Evolutionary conservation across 2,113 vertebrate species (phyloP).

Genomic region (Tetraodon nigroviridis): DNA sequence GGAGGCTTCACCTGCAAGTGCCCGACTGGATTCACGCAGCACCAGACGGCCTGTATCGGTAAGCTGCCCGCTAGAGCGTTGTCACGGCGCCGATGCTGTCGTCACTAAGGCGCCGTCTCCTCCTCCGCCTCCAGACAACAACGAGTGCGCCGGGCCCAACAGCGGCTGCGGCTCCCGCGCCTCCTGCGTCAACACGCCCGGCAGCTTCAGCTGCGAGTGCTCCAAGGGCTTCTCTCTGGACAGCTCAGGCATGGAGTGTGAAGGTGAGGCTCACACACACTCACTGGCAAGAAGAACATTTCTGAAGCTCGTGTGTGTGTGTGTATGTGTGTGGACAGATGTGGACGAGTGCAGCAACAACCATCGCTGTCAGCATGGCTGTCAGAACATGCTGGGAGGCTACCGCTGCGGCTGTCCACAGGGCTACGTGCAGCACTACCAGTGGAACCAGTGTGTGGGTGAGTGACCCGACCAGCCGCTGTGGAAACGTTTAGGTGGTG

Average conservation of each 20-base stretch:
- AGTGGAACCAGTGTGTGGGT: slow-evolving; percentile 98
- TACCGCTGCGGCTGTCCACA: slow-evolving; percentile 90
- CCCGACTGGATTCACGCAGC: slow-evolving; percentile 88
- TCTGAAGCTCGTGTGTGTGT: too few species aligned
- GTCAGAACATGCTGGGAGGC: slow-evolving; percentile 90
- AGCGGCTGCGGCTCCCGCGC: slow-evolving; percentile 79
- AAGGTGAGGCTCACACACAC: slow-evolving; percentile 72
- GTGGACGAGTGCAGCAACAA: slow-evolving; percentile 87
- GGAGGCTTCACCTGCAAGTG: slow-evolving; percentile 92
- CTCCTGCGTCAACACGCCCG: slow-evolving; percentile 82
- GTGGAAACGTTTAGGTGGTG: too few species aligned
- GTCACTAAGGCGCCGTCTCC: neutral
- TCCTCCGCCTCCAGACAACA: slow-evolving; percentile 80
- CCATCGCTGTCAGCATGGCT: slow-evolving; percentile 89
- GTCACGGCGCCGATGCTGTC: neutral
- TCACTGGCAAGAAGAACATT: too few species aligned
- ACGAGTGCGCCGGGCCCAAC: slow-evolving; percentile 82
- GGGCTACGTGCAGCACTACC: slow-evolving; percentile 92
- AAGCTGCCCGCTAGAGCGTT: slow-evolving; percentile 42
- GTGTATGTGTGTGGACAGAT: slow-evolving; percentile 66
- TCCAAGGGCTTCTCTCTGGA: slow-evolving; percentile 86
- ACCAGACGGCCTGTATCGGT: slow-evolving; percentile 89
- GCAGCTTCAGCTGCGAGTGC: slow-evolving; percentile 92
- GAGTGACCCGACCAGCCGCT: slow-evolving; percentile 34
- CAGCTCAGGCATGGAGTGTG: slow-evolving; percentile 78